Percentiles rank a stretch among this genome's conserved stretches.
Conservation (phyloP, 2,797 vertebrate genomes). For the Xenentodon cancila region DNA sequence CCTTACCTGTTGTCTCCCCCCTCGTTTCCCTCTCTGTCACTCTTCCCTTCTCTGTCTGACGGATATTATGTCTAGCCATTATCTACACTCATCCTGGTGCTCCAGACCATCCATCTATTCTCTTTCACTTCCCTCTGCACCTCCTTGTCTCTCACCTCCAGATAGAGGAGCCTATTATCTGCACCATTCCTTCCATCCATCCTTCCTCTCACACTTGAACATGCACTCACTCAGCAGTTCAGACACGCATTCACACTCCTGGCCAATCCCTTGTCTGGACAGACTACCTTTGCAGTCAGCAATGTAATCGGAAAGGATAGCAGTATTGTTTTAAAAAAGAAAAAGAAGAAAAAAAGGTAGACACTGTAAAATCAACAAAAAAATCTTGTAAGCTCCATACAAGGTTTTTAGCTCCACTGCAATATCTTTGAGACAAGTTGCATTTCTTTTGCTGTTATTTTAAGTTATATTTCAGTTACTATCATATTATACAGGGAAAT, state of each 20-base stretch:
- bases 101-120: constrained; percentile 69
- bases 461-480: no score
- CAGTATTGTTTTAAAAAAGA: constrained; percentile 17
- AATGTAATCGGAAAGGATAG: constrained; percentile 6
- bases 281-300: constrained; percentile 30
- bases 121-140: constrained; percentile 60
- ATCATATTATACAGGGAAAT: no score
- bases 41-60: constrained; percentile 52
- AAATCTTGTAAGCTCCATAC: no score
- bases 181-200: constrained; percentile 50
- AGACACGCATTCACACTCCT: constrained; percentile 44
- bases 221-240: constrained; percentile 42
- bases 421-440: neutral
- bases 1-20: constrained; percentile 49
- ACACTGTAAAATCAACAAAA: no score
- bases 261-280: constrained; percentile 25
- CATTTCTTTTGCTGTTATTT: neutral
- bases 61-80: constrained; percentile 75
- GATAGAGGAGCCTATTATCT: constrained; percentile 70
- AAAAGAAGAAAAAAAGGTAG: neutral
- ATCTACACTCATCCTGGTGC: constrained; percentile 70
- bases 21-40: constrained; percentile 34
- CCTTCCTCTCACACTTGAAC: constrained; percentile 48
- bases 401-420: neutral
- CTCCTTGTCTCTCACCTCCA: constrained; percentile 68